Percentiles rank a stretch among this genome's conserved stretches.
phyloP scores from a whole-genome alignment of 2,888 invertebrate species.

The Morpho helenor region DNA sequence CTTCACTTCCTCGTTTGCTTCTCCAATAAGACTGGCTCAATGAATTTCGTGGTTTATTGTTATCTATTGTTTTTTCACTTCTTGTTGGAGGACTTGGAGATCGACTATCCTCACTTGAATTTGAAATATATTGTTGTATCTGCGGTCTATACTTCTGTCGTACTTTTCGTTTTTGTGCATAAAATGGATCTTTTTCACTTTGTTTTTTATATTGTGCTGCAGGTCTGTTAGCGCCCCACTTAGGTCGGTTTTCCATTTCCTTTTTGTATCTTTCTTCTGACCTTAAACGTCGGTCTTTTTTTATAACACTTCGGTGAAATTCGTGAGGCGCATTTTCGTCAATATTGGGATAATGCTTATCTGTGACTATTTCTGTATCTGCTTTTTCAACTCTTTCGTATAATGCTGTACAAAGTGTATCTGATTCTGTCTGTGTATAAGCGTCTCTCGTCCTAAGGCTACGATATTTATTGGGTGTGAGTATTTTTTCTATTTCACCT shows the following conservation, averaged over 20 bases:
- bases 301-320: conserved; percentile 62
- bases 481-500: conserved; percentile 51
- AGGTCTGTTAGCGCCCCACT: conserved; percentile 88
- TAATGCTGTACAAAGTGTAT: conserved; percentile 40
- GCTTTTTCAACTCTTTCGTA: conserved; percentile 59
- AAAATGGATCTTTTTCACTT: conserved; percentile 93
- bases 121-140: conserved; percentile 73
- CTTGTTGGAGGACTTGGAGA: conserved; percentile 75
- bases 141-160: conserved; percentile 82
- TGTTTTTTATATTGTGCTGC: conserved; percentile 92
- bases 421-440: conserved; percentile 83
- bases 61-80: conserved; percentile 60
- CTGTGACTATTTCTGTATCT: conserved; percentile 59
- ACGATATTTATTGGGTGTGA: conserved; percentile 73
- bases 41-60: conserved; percentile 62
- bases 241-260: conserved; percentile 82
- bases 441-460: conserved; percentile 77
- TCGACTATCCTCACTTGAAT: conserved; percentile 82
- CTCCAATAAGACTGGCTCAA: conserved; percentile 74
- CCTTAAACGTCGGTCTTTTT: conserved; percentile 75
- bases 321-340: conserved; percentile 74
- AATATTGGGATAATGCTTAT: conserved; percentile 74
- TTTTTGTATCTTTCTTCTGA: conserved; percentile 77
- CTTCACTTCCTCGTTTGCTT: conserved; percentile 64
- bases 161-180: conserved; percentile 84